Evolutionary conservation across 1,140 invertebrate genomes (phyloP).

Genomic region (Calycopis cecrops): DNA sequence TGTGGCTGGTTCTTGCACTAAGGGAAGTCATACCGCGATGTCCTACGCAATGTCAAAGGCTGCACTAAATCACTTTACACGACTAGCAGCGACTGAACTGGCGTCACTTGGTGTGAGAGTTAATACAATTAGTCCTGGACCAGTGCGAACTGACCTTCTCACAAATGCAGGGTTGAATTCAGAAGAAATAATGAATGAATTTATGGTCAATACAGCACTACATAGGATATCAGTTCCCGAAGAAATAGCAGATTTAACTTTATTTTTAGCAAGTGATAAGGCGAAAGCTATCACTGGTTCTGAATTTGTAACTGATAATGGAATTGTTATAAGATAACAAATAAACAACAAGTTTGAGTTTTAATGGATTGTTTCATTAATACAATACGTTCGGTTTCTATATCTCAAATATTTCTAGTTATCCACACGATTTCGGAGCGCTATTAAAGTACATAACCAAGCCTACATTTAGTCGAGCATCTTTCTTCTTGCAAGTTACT

Average conservation of each 20-base stretch:
- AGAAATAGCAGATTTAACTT: constrained; percentile 34
- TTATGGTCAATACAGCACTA: background rate
- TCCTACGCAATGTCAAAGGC: constrained; percentile 19
- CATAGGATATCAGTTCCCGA: constrained; percentile 13
- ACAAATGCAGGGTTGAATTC: background rate
- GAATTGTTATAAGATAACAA: background rate
- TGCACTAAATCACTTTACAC: constrained; percentile 18
- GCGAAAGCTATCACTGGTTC: constrained; percentile 35
- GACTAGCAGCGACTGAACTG: constrained; percentile 17
- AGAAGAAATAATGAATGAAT: background rate
- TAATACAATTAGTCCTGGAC: constrained; percentile 21
- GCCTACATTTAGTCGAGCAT: no score
- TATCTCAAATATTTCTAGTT: no score
- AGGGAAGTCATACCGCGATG: background rate
- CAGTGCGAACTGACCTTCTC: constrained; percentile 14
- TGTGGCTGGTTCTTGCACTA: background rate
- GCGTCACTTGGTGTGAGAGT: constrained; percentile 20
- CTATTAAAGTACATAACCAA: no score
- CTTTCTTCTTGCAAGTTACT: no score
- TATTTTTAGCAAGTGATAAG: constrained; percentile 35
- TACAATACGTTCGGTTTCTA: no score
- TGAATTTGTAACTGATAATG: constrained; percentile 31
- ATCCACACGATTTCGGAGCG: no score
- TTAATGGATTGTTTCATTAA: no score
- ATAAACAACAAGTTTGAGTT: no score